Base-by-base conservation (phyloP, 2,888 invertebrate species). In the Lasius fuliginosus region DNA sequence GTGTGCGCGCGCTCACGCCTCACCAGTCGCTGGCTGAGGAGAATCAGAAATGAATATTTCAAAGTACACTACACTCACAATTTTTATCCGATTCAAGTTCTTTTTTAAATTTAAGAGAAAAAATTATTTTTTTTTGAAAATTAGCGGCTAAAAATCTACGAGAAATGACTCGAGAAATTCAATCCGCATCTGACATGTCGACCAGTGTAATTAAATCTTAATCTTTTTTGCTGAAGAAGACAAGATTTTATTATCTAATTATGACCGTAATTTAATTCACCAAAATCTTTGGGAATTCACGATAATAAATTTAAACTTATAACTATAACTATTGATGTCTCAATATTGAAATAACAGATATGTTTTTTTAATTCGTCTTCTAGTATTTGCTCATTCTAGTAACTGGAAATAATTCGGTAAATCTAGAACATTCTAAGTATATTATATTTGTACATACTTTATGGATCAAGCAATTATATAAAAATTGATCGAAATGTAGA, bases 401-500 rank as follows among this genome's bases (percentile, higher is more conserved):
- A 6, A 60, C 0, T 42, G n/a, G 18, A 33, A 9, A 6, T 60
- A 49, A 3, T 30, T 81, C 71, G 62, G 27, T 49, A 73, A 81
- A 49, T 73, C 49, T 68, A 9, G 5, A 33, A 77, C 9, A 56
- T 42, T 40, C 27, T 23, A 33, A 68, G 15, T 42, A 53, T n/a
- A 40, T 5, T 33, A 3, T 64, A 62, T 9, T 58, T 40, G 23
- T 30, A 53, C n/a, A 5, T 42, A 67, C n/a, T 77, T 67, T 67
- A 42, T 3, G 33, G 11, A 8, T 15, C 30, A 53, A 67, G 56
- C 56, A 56, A 53, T 67, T 40, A 30, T n/a, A 27, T 12, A 5
- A 58, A 58, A 68, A 77, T 40, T 56, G 30, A 58, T 68, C 42
- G 3, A 5, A 67, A 56, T 30, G 42, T 56, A 36, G 36, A 36